Percentiles rank a stretch among this genome's conserved stretches.
phyloP scores from a whole-genome alignment of 2,113 vertebrate species.

The Scomber scombrus region DNA sequence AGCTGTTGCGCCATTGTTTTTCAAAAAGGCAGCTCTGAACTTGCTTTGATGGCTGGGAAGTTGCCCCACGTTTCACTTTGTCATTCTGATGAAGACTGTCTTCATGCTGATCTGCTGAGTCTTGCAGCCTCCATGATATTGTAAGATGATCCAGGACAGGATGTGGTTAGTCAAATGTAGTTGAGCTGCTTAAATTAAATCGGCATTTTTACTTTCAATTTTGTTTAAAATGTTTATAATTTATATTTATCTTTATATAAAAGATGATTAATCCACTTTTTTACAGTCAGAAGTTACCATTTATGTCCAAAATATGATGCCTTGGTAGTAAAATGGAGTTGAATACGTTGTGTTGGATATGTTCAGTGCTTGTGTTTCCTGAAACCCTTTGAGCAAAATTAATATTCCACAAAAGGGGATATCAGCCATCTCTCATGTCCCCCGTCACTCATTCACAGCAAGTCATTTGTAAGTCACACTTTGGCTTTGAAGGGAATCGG shows the following conservation, averaged over 20 bases:
- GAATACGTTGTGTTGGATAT: slow-evolving; percentile 1
- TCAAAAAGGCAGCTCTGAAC: slow-evolving; percentile 84
- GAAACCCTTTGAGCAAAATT: slow-evolving; percentile 69
- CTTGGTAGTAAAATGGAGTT: background rate
- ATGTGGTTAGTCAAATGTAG: slow-evolving; percentile 21
- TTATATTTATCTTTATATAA: too few relatives aligned
- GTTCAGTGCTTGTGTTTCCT: slow-evolving; percentile 31
- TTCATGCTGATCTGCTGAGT: slow-evolving; percentile 65
- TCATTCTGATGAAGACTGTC: slow-evolving; percentile 58
- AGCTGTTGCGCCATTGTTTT: slow-evolving; percentile 82
- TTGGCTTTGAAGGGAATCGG: slow-evolving; percentile 81
- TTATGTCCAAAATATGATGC: background rate
- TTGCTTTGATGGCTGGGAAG: slow-evolving; percentile 78
- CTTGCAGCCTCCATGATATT: slow-evolving; percentile 49
- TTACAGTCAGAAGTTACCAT: background rate
- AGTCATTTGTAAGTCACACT: slow-evolving; percentile 87
- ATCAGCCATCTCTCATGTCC: slow-evolving; percentile 77
- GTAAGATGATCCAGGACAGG: slow-evolving; percentile 35
- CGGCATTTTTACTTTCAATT: background rate
- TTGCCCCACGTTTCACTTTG: slow-evolving; percentile 63
- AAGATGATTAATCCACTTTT: too few relatives aligned
- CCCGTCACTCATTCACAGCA: slow-evolving; percentile 81
- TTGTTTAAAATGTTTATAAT: background rate
- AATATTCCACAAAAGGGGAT: slow-evolving; percentile 66
- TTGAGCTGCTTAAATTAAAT: background rate